Conservation (phyloP, 2,113 vertebrate genomes). For the Hemibagrus wyckioides region DNA sequence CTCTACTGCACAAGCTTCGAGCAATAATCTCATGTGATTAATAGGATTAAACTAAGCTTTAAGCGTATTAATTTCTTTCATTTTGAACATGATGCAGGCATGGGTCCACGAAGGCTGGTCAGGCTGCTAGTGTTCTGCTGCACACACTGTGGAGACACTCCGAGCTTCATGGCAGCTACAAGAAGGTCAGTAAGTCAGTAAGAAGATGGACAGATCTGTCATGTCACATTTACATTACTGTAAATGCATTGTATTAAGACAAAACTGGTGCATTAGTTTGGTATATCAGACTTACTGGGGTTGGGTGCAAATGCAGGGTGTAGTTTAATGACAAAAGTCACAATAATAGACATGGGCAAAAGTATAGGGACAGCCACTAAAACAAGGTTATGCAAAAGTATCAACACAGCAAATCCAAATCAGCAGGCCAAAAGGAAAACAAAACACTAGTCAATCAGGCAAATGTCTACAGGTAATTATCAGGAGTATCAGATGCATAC, state of each 20-base stretch:
- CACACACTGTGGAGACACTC: conserved; percentile 83
- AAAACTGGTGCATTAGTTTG: not conserved
- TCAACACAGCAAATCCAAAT: too few relatives aligned
- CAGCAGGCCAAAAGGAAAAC: too few relatives aligned
- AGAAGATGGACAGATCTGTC: too few relatives aligned
- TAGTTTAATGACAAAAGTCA: too few relatives aligned
- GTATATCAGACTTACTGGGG: too few relatives aligned
- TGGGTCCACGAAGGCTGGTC: conserved; percentile 71
- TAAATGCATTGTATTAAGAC: not conserved
- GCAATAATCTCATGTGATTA: not conserved
- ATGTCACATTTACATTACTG: not conserved
- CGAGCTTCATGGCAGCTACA: conserved; percentile 79
- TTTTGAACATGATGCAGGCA: conserved; percentile 55
- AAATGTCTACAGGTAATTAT: too few relatives aligned
- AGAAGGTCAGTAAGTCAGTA: conserved; percentile 76
- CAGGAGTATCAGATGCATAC: too few relatives aligned
- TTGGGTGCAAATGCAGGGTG: too few relatives aligned
- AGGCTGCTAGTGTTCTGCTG: conserved; percentile 82
- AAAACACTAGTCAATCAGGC: too few relatives aligned
- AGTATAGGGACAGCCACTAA: too few relatives aligned
- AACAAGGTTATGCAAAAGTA: too few relatives aligned
- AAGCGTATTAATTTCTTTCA: not conserved
- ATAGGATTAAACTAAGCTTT: not conserved
- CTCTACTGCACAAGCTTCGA: not conserved
- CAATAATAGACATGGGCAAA: too few relatives aligned